Base-by-base conservation (phyloP, 1,140 invertebrate species). In the Cotesia typhae region DNA sequence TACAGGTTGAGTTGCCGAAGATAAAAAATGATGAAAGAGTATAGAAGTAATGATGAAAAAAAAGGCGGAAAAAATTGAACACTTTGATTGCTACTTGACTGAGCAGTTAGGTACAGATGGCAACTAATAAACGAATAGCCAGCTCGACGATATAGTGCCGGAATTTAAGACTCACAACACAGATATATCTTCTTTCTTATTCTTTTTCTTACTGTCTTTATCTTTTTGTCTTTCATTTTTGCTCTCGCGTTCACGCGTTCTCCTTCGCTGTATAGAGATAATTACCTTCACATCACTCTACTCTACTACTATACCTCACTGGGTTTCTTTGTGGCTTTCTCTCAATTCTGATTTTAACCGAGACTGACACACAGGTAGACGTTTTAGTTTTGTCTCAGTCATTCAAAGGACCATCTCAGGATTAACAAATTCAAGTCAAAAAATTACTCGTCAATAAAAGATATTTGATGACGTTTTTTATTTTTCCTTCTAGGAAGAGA, bases 251-350 rank as follows among this genome's bases (percentile, higher is more conserved):
- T 10, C 5, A 28, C 60, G 60, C 60, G 60, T 35, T n/a, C n/a
- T 20, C 17, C 35, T 35, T 20, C 20, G 12, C 28, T 7, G 55
- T 28, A 28, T 6, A 28, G 14, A 28, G 55, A 59, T 47, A 51
- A 52, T 66, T 52, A 53, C 28, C 20, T 66, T 28, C 51, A 52
- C 66, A 28, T 67, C 52, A 53, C 51, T 53, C 66, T 20, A 67
- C 41, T 47, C 41, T 47, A 47, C 41, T 7, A 47, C 41, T 10
- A 28, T 28, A 7, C 20, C 65, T 67, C 52, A 67, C 36, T 67
- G 51, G 51, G 41, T 53, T 37, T 67, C 65, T 66, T 69, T 75
- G 36, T 67, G 63, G 35, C 65, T 36, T 74, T 66, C 38, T 70
- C 38, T 59, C 53, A 36, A n/a, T 61, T n/a, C 28, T 53, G 64